phyloP scores from a whole-genome alignment of 2,797 vertebrate species.

The Clarias platycephalus region DNA sequence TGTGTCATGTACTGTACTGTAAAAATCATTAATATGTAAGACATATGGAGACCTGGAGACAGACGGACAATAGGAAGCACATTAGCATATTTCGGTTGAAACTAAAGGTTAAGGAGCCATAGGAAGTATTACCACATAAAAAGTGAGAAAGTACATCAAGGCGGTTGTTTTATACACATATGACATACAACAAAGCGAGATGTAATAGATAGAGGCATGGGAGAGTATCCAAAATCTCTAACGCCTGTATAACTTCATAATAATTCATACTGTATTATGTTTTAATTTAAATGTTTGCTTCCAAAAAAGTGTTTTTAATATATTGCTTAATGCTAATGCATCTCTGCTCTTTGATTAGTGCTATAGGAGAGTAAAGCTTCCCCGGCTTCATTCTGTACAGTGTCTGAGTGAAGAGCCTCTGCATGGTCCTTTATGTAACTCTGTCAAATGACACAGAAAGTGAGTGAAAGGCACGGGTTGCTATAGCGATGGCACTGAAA shows the following conservation, averaged over 20 bases:
- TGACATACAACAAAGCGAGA: too few species aligned
- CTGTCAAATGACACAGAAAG: conserved; percentile 55
- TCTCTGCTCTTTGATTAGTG: conserved; percentile 2
- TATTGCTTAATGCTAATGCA: background rate
- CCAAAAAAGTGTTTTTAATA: background rate
- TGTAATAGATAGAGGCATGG: too few species aligned
- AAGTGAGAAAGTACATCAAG: too few species aligned
- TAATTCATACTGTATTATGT: background rate
- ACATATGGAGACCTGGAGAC: too few species aligned
- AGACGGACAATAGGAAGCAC: too few species aligned
- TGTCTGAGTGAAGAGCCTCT: conserved; percentile 48
- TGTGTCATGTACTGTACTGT: too few species aligned
- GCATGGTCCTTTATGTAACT: conserved; percentile 52
- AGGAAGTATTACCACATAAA: too few species aligned
- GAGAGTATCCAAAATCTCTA: too few species aligned
- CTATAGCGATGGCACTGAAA: conserved; percentile 66
- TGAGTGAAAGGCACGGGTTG: conserved; percentile 64
- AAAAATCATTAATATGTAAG: too few species aligned
- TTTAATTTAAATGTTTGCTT: background rate
- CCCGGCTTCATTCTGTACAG: conserved; percentile 11
- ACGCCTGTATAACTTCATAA: background rate
- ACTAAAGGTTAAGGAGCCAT: too few species aligned
- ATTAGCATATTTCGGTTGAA: too few species aligned
- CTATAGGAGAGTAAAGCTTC: background rate
- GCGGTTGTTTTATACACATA: too few species aligned